Evolutionary conservation across 2,888 invertebrate species (phyloP), one percentile per base, ranked within the genome.

Genomic region (Lymantria monacha): DNA sequence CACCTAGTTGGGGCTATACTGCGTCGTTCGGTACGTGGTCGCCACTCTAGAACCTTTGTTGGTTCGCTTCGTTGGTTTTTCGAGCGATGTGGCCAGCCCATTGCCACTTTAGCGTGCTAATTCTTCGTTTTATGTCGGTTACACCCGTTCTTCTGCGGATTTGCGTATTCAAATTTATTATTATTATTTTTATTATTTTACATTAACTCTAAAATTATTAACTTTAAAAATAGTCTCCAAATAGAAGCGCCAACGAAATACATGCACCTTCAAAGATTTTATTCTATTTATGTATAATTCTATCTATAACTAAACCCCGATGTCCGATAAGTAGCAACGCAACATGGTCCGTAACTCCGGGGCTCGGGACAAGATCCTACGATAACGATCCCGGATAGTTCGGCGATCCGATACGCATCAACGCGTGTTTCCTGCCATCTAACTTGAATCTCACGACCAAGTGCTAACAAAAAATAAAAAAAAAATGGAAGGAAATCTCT

Each of bases 341-440:
- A 76, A 79, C 79, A 76, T 66, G 63, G 62, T 66, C 66, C 71
- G 72, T 76, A 76, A 67, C 70, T 65, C 63, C 55, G 59, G 74
- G 74, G 71, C 74, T 62, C 69, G 61, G 72, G 74, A 75, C 69
- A 64, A 63, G 74, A 74, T 70, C 66, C 61, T 54, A 47, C 51
- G 83, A 85, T 85, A 79, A 77, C 70, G 59, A 78, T 78, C 74
- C 71, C 60, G 64, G 66, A 66, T 71, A 65, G 63, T 57, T 63
- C 65, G 70, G 77, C 75, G 63, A 82, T 77, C 66, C 66, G 85
- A 85, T 81, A 83, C 74, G 70, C 71, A 72, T 74, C 71, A 71
- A 66, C 68, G 70, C 69, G 58, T 63, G 70, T 71, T 78, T 78
- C 75, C 76, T 73, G 69, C 63, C 61, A 50, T 51, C 60, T 66